phyloP scores from a whole-genome alignment of 2,888 invertebrate genomes.

The Operophtera brumata region DNA sequence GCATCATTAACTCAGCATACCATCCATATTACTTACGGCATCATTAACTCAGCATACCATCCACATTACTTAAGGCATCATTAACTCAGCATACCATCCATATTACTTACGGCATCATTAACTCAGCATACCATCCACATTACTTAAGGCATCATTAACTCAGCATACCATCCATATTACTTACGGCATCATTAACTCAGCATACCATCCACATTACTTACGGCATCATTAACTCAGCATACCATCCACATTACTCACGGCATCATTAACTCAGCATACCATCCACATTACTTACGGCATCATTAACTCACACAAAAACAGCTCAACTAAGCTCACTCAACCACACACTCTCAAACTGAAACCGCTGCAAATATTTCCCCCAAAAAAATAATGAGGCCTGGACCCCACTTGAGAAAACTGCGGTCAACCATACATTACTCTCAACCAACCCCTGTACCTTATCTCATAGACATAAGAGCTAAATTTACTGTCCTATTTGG shows the following conservation, averaged over 20 bases:
- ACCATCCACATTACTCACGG: too few species aligned
- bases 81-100: too few species aligned
- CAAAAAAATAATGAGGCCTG: slow-evolving; percentile 63
- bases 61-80: too few species aligned
- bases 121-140: too few species aligned
- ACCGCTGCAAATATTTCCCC: slow-evolving; percentile 61
- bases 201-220: not conserved
- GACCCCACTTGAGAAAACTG: slow-evolving; percentile 59
- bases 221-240: slow-evolving; percentile 13
- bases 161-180: too few species aligned
- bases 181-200: too few species aligned
- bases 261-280: too few species aligned
- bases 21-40: too few species aligned
- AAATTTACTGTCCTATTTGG: slow-evolving; percentile 18
- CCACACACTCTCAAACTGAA: slow-evolving; percentile 52
- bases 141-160: too few species aligned
- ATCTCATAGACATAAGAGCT: slow-evolving; percentile 17
- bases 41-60: too few species aligned
- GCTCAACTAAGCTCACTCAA: slow-evolving; percentile 29
- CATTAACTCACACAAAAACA: slow-evolving; percentile 18
- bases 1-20: too few species aligned
- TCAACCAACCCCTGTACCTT: slow-evolving; percentile 15
- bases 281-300: not conserved
- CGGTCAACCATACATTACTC: slow-evolving; percentile 36
- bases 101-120: too few species aligned